Evolutionary conservation across 2,797 vertebrate species (phyloP), one percentile per base, ranked within the genome.

Genomic region (Platyrinchus mystaceus): DNA sequence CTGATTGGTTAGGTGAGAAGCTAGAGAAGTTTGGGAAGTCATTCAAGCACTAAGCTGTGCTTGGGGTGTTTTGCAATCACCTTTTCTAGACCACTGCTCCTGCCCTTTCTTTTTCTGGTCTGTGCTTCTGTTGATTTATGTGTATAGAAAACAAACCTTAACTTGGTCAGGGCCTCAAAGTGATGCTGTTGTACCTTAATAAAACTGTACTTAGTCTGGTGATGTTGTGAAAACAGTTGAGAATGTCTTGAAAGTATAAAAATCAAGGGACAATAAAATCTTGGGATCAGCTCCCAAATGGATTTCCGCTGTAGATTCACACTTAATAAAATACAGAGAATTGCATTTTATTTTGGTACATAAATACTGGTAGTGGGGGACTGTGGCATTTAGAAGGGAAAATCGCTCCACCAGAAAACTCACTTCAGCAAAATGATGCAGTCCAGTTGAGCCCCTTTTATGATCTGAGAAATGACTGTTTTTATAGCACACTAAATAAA

Each of bases 401-500:
- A 92, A 92, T 83, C 19, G 6, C 73, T 96, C 79, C 62, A 77
- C 91, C 84, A 68, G 56, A 92, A 97, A 84, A 95, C 91, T 94
- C 67, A 47, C 92, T 94, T 94, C 92, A 96, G 92, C 96, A 96
- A 97, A 98, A 97, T 32, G 78, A 97, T 90, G 82, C 90, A 91
- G 94, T 83, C 88, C 81, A 94, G 95, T 96, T 92, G 89, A 97
- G 93, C 87, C 94, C 66, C 80, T 97, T 98, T 98, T 97, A 98
- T 97, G 97, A 96, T 94, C 94, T 95, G 95, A 97, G 95, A 97
- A 98, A 98, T 96, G 39, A 92, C 96, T 97, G 95, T 32, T 97
- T 98, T 98, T 98, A 97, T 93, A 90, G 96, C 89, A 44, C 91
- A 96, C 96, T 97, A 98, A 98, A 98, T 98, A 98, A 98, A 98